A percentile compares a stretch with the other conserved stretches of the same genome.
Evolutionary conservation across 2,113 vertebrate species (phyloP).

Genomic region (Dascyllus trimaculatus): DNA sequence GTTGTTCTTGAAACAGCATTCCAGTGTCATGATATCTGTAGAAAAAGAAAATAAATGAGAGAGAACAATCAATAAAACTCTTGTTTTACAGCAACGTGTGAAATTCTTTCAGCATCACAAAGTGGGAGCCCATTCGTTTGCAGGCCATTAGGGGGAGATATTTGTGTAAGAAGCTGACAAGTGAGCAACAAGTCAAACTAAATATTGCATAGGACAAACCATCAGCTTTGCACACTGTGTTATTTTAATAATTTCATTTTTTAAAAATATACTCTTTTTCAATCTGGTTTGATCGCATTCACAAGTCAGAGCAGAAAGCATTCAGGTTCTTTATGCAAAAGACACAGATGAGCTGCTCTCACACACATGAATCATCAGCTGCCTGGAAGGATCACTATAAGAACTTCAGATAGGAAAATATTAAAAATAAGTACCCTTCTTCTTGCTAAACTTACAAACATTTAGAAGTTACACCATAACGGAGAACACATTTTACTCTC

Average conservation of each 20-base stretch:
- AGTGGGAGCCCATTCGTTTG: conserved; percentile 36
- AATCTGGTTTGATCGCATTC: background rate
- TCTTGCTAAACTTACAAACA: background rate
- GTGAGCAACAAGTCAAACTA: conserved; percentile 24
- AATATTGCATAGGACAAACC: background rate
- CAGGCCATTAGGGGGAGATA: conserved; percentile 54
- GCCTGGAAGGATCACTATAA: background rate
- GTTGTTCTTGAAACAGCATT: conserved; percentile 89
- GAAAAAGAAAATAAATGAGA: conserved; percentile 72
- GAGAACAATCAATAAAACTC: conserved; percentile 62
- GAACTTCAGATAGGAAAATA: background rate
- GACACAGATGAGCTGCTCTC: conserved; percentile 45
- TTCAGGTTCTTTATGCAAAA: conserved; percentile 28
- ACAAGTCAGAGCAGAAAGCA: background rate
- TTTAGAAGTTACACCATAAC: background rate
- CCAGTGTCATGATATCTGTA: conserved; percentile 89
- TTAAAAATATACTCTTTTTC: background rate
- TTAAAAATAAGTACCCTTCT: background rate
- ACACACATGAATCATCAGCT: conserved; percentile 35
- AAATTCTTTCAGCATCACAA: conserved; percentile 18
- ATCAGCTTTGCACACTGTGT: background rate
- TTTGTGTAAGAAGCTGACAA: conserved; percentile 43
- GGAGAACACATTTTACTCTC: background rate
- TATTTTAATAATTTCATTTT: conserved; percentile 6
- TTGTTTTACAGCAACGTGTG: conserved; percentile 23